Conservation (phyloP, 2,797 vertebrate species). For the Harpagifer antarcticus region DNA sequence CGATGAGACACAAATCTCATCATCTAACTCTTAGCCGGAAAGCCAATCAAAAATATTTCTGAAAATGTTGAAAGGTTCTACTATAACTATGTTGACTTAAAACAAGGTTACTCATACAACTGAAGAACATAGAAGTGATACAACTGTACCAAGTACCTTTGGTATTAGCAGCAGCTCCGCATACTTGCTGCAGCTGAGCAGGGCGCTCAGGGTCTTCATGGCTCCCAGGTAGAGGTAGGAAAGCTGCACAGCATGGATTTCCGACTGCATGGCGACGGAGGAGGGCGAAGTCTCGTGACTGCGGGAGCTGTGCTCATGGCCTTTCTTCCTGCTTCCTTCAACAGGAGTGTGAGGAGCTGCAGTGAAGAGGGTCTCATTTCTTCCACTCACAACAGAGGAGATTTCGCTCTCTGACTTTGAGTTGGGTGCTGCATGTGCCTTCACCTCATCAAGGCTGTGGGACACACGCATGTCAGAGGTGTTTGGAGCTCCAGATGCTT, state of each 20-base stretch:
- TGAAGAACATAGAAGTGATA: not conserved
- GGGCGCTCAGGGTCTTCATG: constrained; percentile 95
- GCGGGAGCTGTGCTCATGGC: constrained; percentile 88
- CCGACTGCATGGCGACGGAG: constrained; percentile 81
- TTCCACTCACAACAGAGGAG: constrained; percentile 81
- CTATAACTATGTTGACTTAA: too few relatives aligned
- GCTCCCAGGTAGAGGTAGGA: constrained; percentile 97
- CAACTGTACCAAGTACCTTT: constrained; percentile 82
- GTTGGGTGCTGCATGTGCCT: constrained; percentile 81
- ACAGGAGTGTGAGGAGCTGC: constrained; percentile 73
- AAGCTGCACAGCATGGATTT: constrained; percentile 94
- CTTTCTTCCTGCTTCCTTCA: constrained; percentile 89
- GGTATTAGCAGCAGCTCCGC: constrained; percentile 97
- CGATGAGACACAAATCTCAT: not conserved
- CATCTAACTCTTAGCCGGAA: not conserved
- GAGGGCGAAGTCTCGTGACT: constrained; percentile 80
- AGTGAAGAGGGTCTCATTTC: constrained; percentile 70
- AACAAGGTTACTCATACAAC: not conserved
- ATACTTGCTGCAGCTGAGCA: constrained; percentile 98
- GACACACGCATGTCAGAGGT: constrained; percentile 83
- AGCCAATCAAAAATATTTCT: not conserved
- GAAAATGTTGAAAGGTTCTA: not conserved
- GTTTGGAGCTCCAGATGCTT: not conserved
- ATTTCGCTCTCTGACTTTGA: constrained; percentile 91
- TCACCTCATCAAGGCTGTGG: constrained; percentile 90